phyloP scores from a whole-genome alignment of 2,797 vertebrate species.

The Lophius americanus region DNA sequence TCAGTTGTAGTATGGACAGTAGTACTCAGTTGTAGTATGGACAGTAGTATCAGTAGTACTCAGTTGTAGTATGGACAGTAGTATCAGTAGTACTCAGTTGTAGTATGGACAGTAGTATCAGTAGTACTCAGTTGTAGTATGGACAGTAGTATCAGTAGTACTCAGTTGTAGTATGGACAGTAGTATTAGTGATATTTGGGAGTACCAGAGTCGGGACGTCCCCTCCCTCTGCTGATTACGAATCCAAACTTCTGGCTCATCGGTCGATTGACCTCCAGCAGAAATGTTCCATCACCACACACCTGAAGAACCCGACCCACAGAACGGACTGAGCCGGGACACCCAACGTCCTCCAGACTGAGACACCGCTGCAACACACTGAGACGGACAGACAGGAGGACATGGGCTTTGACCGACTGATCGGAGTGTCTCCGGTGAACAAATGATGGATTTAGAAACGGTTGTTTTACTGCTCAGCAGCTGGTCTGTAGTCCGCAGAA shows the following conservation, averaged over 20 bases:
- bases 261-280: slow-evolving; percentile 83
- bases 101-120: neutral
- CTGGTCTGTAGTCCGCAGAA: slow-evolving; percentile 81
- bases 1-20: neutral
- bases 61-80: neutral
- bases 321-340: slow-evolving; percentile 71
- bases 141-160: too few relatives aligned
- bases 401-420: neutral
- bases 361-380: slow-evolving; percentile 73
- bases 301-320: slow-evolving; percentile 85
- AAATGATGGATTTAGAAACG: neutral
- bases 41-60: neutral
- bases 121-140: neutral
- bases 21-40: neutral
- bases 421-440: neutral
- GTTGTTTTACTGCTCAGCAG: slow-evolving; percentile 36
- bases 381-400: neutral
- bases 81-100: neutral
- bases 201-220: slow-evolving; percentile 84
- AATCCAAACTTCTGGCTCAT: slow-evolving; percentile 81
- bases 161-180: too few relatives aligned
- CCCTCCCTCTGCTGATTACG: slow-evolving; percentile 83
- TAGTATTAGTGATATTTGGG: neutral
- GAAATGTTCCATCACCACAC: slow-evolving; percentile 86
- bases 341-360: slow-evolving; percentile 86